These are phyloP conservation scores for Pyxicephalus adspersus DNA, from an alignment of 2,113 vertebrate species.

Conservation along the genomic window DNA sequence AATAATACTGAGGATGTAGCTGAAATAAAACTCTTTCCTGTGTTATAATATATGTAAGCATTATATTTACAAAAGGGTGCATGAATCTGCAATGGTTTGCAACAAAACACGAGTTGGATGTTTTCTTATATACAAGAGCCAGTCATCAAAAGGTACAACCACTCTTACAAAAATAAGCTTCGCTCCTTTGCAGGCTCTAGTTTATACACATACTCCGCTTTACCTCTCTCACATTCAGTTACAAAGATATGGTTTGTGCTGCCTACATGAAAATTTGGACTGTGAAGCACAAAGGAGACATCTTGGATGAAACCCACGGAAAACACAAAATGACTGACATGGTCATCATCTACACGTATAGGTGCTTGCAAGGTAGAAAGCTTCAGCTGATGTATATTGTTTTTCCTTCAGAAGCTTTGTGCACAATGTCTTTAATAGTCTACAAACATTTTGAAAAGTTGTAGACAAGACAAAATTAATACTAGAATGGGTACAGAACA, in stretches of 20 bases:
- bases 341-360: not conserved
- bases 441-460: not conserved
- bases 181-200: slow-evolving; percentile 10
- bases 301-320: not conserved
- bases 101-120: slow-evolving; percentile 8
- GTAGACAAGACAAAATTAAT: not conserved
- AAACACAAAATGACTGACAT: not conserved
- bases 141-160: slow-evolving; percentile 47
- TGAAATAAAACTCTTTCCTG: slow-evolving; percentile 66
- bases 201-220: slow-evolving; percentile 15
- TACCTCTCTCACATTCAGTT: slow-evolving; percentile 29
- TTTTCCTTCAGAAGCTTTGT: not conserved
- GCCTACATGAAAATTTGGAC: not conserved
- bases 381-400: not conserved
- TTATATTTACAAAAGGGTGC: slow-evolving; percentile 71
- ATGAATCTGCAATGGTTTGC: slow-evolving; percentile 65
- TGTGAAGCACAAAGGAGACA: not conserved
- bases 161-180: slow-evolving; percentile 48
- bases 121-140: slow-evolving; percentile 38
- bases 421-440: not conserved
- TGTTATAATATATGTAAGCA: slow-evolving; percentile 70
- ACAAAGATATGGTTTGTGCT: slow-evolving; percentile 27
- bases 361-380: not conserved
- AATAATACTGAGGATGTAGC: slow-evolving; percentile 68
- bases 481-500: not conserved